These are phyloP conservation scores for Nyctereutes procyonoides DNA, from an alignment of 2,113 vertebrate genomes.

Conservation along the genomic window DNA sequence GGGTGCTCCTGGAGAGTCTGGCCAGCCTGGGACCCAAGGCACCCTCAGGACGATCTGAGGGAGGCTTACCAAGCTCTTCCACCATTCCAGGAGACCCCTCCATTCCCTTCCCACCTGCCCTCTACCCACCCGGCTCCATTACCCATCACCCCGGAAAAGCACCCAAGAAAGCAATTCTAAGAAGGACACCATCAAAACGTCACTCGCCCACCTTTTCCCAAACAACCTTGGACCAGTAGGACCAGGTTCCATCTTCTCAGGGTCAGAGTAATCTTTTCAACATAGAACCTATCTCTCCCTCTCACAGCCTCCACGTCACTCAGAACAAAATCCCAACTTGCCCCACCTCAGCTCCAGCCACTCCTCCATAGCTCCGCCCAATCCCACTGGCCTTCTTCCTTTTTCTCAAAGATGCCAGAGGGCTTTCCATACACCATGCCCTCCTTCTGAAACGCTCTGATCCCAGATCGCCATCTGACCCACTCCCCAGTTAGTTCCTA, in stretches of 20 bases:
- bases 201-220: neutral
- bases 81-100: neutral
- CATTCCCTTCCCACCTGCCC: rapidly evolving
- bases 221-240: neutral
- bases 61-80: neutral
- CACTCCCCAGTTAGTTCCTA: no score
- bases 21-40: neutral
- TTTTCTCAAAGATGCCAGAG: neutral
- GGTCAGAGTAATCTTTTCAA: no score
- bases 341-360: neutral
- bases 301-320: no score
- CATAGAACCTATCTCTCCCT: rapidly evolving
- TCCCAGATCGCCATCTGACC: no score
- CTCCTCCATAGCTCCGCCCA: rapidly evolving
- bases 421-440: rapidly evolving
- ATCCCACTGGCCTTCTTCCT: neutral
- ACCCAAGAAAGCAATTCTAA: neutral
- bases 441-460: rapidly evolving
- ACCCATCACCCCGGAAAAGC: neutral
- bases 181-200: neutral
- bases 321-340: neutral
- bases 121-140: neutral
- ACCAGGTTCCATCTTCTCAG: neutral
- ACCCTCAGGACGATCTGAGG: no score
- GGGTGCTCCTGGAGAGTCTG: neutral